Evolutionary conservation across 2,113 vertebrate species (phyloP), one percentile per base, ranked within the genome.

Genomic region (Myotis davidii): DNA sequence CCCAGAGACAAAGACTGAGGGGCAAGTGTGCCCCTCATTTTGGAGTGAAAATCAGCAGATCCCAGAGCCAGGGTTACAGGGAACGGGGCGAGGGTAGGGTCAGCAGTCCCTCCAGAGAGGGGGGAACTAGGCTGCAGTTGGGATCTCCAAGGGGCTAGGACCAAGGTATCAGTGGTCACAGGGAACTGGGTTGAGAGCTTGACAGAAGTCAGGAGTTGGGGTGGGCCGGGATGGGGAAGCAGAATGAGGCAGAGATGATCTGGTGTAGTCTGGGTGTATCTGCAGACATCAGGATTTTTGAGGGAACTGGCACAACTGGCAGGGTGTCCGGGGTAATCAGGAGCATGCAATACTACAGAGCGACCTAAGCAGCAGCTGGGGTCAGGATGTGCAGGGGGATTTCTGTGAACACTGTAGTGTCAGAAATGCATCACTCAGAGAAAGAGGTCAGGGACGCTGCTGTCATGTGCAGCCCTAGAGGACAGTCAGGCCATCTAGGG

Each of bases 51-150:
- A n/a, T 42, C n/a, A n/a, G n/a, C 0, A 4, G 18, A 45, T 20
- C 21, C 77, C 25, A 2, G 20, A 76, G n/a, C 54, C 48, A 54
- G 13, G 11, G 50, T 61, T 87, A 4, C 4, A 0, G 16, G n/a
- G 18, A 11, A 85, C 0, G 5, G 37, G 1, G 7, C 3, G 17
- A 16, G 42, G 32, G 2, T 0, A 5, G 8, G 12, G 23, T 10
- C 11, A 32, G 42, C 64, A 85, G 56, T 42, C 48, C 29, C 45
- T 59, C 0, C 0, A 7, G 11, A 50, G 17, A 27, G 54, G 18
- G 32, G 48, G 65, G 76, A 83, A 67, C 10, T 42, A 61, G 39
- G 67, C 20, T 88, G 27, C 81, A 74, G 48, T 9, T 65, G 56
- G 14, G 27, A 65, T 61, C 65, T 70, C 67, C 54, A 54, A 87